Conservation (phyloP, 1,140 invertebrate species). For the Chironomus striatipennis region DNA sequence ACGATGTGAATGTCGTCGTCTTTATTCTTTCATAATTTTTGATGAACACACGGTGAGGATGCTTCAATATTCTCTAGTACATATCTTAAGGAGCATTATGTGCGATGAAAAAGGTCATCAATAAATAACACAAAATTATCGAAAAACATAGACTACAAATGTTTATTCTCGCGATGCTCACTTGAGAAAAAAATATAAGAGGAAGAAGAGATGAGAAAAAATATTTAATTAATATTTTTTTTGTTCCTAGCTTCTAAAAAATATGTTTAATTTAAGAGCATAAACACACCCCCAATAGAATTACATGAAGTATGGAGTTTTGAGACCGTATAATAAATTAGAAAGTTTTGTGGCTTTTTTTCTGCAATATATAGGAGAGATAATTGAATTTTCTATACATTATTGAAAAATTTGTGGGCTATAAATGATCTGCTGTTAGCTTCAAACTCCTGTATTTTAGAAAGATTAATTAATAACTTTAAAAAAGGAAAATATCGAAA, state of each 20-base stretch:
- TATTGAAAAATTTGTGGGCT: neutral
- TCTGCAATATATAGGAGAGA: neutral
- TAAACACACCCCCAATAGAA: neutral
- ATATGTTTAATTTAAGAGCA: neutral
- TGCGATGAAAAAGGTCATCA: neutral
- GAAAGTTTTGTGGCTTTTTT: neutral
- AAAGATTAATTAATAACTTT: too few species aligned
- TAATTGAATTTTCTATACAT: neutral
- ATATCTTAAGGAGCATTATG: neutral
- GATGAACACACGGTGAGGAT: neutral
- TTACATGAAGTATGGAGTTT: neutral
- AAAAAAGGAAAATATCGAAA: too few species aligned
- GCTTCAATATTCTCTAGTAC: too few species aligned
- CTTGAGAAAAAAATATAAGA: neutral
- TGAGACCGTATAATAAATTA: neutral
- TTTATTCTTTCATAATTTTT: neutral
- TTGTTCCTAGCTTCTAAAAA: neutral
- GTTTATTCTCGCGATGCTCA: neutral
- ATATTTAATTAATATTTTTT: slow-evolving; percentile 1
- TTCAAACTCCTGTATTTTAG: too few species aligned
- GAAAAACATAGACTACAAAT: neutral
- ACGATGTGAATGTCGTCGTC: neutral
- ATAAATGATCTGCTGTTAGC: too few species aligned
- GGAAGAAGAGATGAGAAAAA: neutral
- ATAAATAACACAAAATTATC: slow-evolving; percentile 15